Evolutionary conservation across 2,113 vertebrate genomes (phyloP).

Genomic region (Rhizomys pruinosus): DNA sequence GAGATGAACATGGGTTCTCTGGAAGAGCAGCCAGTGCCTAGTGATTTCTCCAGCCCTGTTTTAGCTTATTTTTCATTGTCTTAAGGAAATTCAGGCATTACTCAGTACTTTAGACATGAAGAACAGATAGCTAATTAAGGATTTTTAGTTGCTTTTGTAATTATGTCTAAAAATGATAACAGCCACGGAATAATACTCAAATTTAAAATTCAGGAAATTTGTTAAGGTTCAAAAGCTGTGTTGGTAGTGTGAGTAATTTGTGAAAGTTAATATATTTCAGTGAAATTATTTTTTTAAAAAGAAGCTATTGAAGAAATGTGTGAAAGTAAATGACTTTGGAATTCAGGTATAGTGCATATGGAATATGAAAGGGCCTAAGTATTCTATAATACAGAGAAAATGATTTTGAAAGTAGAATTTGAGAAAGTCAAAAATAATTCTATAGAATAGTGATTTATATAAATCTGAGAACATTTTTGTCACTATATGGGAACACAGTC

Average conservation of each 20-base stretch:
- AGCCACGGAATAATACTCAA: background rate
- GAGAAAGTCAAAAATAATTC: conserved; percentile 8
- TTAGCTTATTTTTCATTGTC: conserved; percentile 21
- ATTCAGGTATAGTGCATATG: background rate
- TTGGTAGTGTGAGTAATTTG: conserved; percentile 40
- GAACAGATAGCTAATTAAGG: background rate
- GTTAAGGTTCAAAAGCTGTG: background rate
- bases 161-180: conserved; percentile 25
- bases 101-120: background rate
- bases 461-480: background rate
- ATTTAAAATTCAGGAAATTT: conserved; percentile 37
- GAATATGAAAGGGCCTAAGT: background rate
- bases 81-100: conserved; percentile 44
- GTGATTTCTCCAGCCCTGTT: too few species aligned
- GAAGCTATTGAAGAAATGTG: background rate
- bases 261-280: conserved; percentile 48
- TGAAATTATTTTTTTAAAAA: background rate
- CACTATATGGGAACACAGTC: background rate
- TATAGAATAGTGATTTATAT: background rate
- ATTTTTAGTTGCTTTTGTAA: conserved; percentile 59
- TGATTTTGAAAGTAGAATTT: conserved; percentile 14
- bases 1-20: too few species aligned
- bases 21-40: too few species aligned
- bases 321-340: conserved; percentile 29
- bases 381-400: background rate